Base-by-base conservation (phyloP, 2,113 vertebrate genomes). In the Talpa occidentalis region DNA sequence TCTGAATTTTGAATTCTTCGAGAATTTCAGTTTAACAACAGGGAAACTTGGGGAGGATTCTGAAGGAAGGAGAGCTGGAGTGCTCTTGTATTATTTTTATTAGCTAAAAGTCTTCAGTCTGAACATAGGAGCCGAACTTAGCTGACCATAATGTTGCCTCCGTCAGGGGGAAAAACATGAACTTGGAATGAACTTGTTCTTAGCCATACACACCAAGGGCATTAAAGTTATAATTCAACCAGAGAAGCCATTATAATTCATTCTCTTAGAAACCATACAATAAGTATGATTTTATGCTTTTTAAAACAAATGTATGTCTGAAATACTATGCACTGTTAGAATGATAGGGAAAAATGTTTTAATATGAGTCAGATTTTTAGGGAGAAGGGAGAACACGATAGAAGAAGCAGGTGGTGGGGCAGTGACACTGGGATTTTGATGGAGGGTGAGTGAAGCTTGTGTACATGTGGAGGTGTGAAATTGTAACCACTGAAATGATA, bases 201-300 rank as follows among this genome's bases (percentile, higher is more conserved):
- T 42, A 90, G 64, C 24, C 47, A 69, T 3, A 64, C 12, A 81
- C 52, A 73, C 40, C 42, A 88, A 94, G 22, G 7, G 10, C 37
- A 82, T 73, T 86, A 78, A 94, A 52, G 90, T 74, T 82, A 70
- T 82, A 92, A 95, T 94, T 92, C 81, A 88, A 94, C 67, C 59
- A 85, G 19, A 82, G 47, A 74, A 40, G 40, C 17, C 32, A 1
- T 74, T 69, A 82, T 3, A 49, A n/a, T 64, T 52, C 21, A 78
- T 86, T 91, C 47, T 54, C 30, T 21, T 89, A 59, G 78, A 91
- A 96, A 89, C 49, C 22, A 89, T 76, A 42, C 26, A 49, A 37
- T 8, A 74, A 90, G 66, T 54, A 64, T 42, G 42, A 84, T 47
- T 30, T 82, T 62, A 90, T 26, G 62, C 1, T 35, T 92, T 60